phyloP scores from a whole-genome alignment of 2,888 invertebrate species.

The Ichneumon xanthorius region DNA sequence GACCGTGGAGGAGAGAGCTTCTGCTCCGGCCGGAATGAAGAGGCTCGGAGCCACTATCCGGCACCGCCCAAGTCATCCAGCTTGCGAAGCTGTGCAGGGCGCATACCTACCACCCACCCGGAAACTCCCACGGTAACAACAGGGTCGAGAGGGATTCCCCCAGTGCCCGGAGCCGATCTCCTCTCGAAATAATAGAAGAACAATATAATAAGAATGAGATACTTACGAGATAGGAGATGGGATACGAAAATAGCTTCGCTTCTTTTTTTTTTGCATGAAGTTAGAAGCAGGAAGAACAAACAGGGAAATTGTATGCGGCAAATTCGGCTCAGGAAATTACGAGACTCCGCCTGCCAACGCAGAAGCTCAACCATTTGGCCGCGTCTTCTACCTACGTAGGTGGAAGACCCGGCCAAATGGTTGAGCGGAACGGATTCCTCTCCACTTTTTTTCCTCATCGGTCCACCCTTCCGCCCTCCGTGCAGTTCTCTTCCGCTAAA shows the following conservation, averaged over 20 bases:
- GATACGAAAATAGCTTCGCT: conserved; percentile 1
- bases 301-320: conserved; percentile 27
- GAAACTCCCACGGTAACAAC: conserved; percentile 8
- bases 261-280: neutral
- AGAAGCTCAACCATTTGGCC: conserved; percentile 58
- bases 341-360: conserved; percentile 36
- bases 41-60: conserved; percentile 58
- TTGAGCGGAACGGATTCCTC: conserved; percentile 23
- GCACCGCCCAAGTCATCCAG: conserved; percentile 41
- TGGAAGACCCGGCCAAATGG: too few species aligned
- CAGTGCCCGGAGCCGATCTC: conserved; percentile 16
- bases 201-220: conserved; percentile 18
- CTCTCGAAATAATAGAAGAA: conserved; percentile 40
- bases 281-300: conserved; percentile 5
- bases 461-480: conserved; percentile 5
- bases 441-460: conserved; percentile 21
- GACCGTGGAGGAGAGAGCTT: conserved; percentile 73
- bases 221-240: neutral
- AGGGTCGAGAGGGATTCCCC: neutral
- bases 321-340: conserved; percentile 50
- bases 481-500: conserved; percentile 18
- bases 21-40: conserved; percentile 65
- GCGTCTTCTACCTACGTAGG: conserved; percentile 42
- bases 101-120: conserved; percentile 11
- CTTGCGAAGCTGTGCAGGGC: conserved; percentile 20